Conservation (phyloP, 92 coral and sea anemone genomes). For the Umimayanthus chanpuru region DNA sequence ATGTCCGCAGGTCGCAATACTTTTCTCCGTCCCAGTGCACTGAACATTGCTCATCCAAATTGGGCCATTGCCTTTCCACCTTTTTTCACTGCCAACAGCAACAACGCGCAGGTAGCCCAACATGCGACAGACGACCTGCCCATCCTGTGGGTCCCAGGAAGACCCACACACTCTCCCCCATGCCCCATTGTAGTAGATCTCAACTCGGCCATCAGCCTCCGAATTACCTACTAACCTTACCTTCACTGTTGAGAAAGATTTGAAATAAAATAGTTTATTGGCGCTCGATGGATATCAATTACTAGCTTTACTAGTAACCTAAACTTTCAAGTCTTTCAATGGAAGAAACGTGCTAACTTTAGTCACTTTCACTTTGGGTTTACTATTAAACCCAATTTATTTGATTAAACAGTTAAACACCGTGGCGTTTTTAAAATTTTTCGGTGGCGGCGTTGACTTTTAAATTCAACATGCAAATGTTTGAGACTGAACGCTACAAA, state of each 20-base stretch:
- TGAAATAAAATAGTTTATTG: too few relatives aligned
- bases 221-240: background rate
- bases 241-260: background rate
- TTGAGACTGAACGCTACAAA: too few relatives aligned
- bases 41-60: background rate
- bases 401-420: too few relatives aligned
- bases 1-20: background rate
- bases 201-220: background rate
- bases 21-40: background rate
- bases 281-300: too few relatives aligned
- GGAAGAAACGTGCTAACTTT: too few relatives aligned
- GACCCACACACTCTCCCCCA: conserved; percentile 20
- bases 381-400: too few relatives aligned
- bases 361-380: too few relatives aligned
- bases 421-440: too few relatives aligned
- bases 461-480: too few relatives aligned
- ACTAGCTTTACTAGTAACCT: too few relatives aligned
- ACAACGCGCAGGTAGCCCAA: conserved; percentile 10
- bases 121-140: conserved; percentile 26
- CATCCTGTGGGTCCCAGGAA: background rate
- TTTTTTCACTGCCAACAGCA: background rate
- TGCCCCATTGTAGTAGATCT: background rate
- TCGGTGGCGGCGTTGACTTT: too few relatives aligned
- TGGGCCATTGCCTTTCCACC: conserved; percentile 13
- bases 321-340: too few relatives aligned